These are phyloP conservation scores for Haliclona indistincta DNA, from an alignment of 37 sponge, comb jelly and placozoan genomes.

Conservation along the genomic window DNA sequence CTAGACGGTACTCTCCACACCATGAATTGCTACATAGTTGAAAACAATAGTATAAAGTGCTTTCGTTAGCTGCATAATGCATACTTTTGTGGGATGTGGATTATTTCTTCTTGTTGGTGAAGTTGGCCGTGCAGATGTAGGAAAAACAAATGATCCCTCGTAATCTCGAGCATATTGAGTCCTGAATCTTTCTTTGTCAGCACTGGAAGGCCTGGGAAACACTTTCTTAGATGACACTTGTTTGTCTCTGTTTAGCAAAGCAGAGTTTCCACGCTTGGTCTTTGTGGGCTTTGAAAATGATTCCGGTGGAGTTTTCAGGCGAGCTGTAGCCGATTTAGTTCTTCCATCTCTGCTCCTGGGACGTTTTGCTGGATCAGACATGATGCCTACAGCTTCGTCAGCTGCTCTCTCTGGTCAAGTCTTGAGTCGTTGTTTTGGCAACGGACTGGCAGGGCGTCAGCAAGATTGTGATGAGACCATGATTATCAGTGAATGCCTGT, in stretches of 20 bases:
- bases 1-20: constrained; percentile 70
- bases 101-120: constrained; percentile 82
- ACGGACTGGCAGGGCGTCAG: too few relatives aligned
- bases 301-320: constrained; percentile 46
- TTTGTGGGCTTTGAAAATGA: background rate
- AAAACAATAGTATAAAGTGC: background rate
- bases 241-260: constrained; percentile 45
- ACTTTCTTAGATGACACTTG: constrained; percentile 48
- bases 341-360: constrained; percentile 6
- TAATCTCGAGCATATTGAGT: constrained; percentile 59
- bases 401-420: too few relatives aligned
- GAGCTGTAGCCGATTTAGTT: constrained; percentile 51
- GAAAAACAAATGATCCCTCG: constrained; percentile 41
- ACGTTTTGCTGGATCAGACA: background rate
- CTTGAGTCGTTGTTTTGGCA: too few relatives aligned
- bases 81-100: constrained; percentile 71
- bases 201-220: constrained; percentile 15
- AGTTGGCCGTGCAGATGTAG: constrained; percentile 60
- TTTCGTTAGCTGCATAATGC: background rate
- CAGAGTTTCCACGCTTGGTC: constrained; percentile 24
- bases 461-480: too few relatives aligned
- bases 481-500: too few relatives aligned
- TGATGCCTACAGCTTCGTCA: too few relatives aligned
- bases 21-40: constrained; percentile 67
- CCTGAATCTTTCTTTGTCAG: constrained; percentile 40